Evolutionary conservation across 2,888 invertebrate species (phyloP).

Genomic region (Cantharis rufa): DNA sequence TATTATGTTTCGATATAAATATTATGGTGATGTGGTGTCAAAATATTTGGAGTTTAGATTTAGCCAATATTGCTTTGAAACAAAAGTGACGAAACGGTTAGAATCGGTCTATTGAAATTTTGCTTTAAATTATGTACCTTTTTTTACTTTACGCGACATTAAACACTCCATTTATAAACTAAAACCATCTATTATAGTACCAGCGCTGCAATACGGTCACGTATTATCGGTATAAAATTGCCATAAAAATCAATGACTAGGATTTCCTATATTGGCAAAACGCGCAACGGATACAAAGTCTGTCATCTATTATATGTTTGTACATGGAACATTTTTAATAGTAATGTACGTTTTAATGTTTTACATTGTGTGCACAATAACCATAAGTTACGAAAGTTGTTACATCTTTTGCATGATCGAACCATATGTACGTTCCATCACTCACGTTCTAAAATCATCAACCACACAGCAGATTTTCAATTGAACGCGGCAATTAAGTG

Average conservation of each 20-base stretch:
- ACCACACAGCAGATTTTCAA: background rate
- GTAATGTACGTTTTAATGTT: constrained; percentile 4
- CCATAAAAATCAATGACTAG: constrained; percentile 38
- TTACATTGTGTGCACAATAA: background rate
- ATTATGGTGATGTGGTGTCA: background rate
- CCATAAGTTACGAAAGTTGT: background rate
- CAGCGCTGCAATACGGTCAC: constrained; percentile 28
- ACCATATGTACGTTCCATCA: background rate
- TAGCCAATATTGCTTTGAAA: background rate
- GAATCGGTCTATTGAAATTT: constrained; percentile 1
- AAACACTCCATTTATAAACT: constrained; percentile 37
- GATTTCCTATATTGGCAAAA: constrained; percentile 29
- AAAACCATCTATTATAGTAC: constrained; percentile 31
- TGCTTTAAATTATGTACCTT: constrained; percentile 1
- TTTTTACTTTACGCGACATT: constrained; percentile 27
- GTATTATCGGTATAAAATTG: constrained; percentile 36
- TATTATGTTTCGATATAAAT: background rate
- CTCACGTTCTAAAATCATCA: background rate
- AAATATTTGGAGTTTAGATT: background rate
- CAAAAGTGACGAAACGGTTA: background rate
- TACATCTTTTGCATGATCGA: background rate
- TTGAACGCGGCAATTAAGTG: background rate
- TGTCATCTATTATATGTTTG: constrained; percentile 17
- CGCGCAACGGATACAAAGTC: constrained; percentile 22
- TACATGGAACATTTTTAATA: constrained; percentile 7